Base-by-base conservation (phyloP, 2,888 invertebrate genomes). In the Dugesia japonica region DNA sequence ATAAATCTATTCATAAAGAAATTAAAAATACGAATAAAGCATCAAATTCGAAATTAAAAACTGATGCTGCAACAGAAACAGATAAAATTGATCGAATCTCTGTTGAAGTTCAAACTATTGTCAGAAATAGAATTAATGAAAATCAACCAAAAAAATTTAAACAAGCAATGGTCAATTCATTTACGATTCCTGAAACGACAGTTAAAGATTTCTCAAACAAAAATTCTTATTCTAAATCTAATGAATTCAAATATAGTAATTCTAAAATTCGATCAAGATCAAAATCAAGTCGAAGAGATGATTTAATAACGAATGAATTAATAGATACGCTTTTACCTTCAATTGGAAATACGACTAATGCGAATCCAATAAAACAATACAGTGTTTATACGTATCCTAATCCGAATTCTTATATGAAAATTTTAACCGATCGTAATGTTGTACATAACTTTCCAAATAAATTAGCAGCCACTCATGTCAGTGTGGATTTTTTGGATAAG, bases 221-320 rank as follows among this genome's bases (percentile, higher is more conserved):
- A 13, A n/a, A 7, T n/a, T n/a, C n/a, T 9, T n/a, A 56, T 56
- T 23, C 4, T n/a, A 4, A 56, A 56, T 4, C 56, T 20, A 20
- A 56, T 4, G 56, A 23, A 56, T 20, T 23, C 4, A 56, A 56
- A 23, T 56, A 56, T n/a, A n/a, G 20, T 4, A 56, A 56, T 13
- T 56, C 7, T 4, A 56, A 56, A 23, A n/a, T 20, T 4, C 4
- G n/a, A 56, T n/a, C n/a, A 1, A 23, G 17, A n/a, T 23, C 17
- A 56, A 56, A 56, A n/a, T 23, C n/a, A 1, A 1, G 1, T 56
- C 4, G 23, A 13, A 56, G n/a, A 20, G 56, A 56, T 4, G 56
- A 56, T 23, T 56, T 56, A 56, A 56, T 56, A 56, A 56, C 56
- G 17, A 56, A n/a, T 56, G 56, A 56, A 56, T 56, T 56, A n/a